Evolutionary conservation across 2,888 invertebrate species (phyloP).

Genomic region (Tachina lurida): DNA sequence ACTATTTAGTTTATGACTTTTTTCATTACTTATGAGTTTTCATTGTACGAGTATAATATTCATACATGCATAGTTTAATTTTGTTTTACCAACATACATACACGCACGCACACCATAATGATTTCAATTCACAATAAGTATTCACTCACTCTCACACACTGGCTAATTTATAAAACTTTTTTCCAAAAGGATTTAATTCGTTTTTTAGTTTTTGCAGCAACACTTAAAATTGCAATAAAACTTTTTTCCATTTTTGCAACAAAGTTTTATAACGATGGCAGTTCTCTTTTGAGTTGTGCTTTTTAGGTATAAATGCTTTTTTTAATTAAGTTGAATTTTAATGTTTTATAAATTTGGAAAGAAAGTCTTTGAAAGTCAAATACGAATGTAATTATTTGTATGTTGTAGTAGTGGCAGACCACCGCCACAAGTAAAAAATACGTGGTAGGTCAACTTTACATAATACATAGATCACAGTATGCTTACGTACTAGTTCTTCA

Average conservation of each 20-base stretch:
- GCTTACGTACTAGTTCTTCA: too few species aligned
- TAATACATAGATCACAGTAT: too few species aligned
- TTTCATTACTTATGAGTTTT: slow-evolving; percentile 2
- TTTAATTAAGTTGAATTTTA: slow-evolving; percentile 19
- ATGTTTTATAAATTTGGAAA: slow-evolving; percentile 12
- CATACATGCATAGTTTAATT: neutral
- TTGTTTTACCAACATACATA: neutral
- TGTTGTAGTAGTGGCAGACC: too few species aligned
- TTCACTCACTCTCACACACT: neutral
- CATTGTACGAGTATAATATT: slow-evolving; percentile 17
- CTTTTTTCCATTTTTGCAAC: slow-evolving; percentile 9
- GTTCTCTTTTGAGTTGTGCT: slow-evolving; percentile 38
- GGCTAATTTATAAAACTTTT: slow-evolving; percentile 34
- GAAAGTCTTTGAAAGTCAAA: neutral
- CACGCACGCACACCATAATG: neutral
- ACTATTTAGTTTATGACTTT: neutral
- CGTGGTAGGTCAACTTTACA: too few species aligned
- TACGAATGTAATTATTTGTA: neutral
- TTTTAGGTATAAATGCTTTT: slow-evolving; percentile 39
- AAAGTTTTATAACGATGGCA: slow-evolving; percentile 43
- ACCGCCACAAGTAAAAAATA: too few species aligned
- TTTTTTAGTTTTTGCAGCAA: slow-evolving; percentile 19
- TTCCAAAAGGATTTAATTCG: slow-evolving; percentile 23
- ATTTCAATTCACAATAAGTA: slow-evolving; percentile 7
- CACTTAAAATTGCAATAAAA: slow-evolving; percentile 3